phyloP scores from a whole-genome alignment of 2,113 vertebrate species.

The Grallaria varia region DNA sequence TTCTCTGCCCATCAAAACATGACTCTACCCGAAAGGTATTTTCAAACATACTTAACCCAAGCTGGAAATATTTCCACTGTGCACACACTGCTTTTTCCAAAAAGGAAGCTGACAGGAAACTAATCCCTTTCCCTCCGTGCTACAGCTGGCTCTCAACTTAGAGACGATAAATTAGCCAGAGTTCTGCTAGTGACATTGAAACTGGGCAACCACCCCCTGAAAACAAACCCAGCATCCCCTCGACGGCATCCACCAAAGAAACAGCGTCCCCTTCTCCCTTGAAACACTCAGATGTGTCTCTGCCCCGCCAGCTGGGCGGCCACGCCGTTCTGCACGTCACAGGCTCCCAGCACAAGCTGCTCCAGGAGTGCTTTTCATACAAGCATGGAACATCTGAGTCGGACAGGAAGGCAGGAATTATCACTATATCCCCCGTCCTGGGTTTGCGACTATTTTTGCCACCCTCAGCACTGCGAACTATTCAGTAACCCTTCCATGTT shows the following conservation, averaged over 20 bases:
- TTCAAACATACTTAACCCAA: slow-evolving; percentile 39
- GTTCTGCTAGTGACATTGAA: neutral
- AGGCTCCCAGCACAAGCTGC: neutral
- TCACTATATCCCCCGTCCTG: neutral
- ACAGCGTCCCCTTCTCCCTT: neutral
- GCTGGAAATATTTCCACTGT: slow-evolving; percentile 34
- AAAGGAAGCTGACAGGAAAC: slow-evolving; percentile 63
- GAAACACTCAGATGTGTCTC: neutral
- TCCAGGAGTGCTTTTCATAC: neutral
- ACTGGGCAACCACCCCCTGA: neutral
- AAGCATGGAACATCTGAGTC: neutral
- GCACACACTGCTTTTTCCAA: slow-evolving; percentile 30
- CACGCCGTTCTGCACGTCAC: neutral
- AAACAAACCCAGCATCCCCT: neutral
- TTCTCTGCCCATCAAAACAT: slow-evolving; percentile 38
- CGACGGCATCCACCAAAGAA: neutral
- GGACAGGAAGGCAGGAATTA: neutral
- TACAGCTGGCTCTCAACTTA: slow-evolving; percentile 50
- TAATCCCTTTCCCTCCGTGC: slow-evolving; percentile 14
- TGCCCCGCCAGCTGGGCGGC: neutral
- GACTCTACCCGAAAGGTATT: slow-evolving; percentile 19
- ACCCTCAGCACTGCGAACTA: neutral
- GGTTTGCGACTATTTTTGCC: neutral
- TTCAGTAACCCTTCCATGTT: neutral
- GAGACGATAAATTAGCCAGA: neutral